phyloP scores from a whole-genome alignment of 2,113 vertebrate species.

The Balaenoptera acutorostrata region DNA sequence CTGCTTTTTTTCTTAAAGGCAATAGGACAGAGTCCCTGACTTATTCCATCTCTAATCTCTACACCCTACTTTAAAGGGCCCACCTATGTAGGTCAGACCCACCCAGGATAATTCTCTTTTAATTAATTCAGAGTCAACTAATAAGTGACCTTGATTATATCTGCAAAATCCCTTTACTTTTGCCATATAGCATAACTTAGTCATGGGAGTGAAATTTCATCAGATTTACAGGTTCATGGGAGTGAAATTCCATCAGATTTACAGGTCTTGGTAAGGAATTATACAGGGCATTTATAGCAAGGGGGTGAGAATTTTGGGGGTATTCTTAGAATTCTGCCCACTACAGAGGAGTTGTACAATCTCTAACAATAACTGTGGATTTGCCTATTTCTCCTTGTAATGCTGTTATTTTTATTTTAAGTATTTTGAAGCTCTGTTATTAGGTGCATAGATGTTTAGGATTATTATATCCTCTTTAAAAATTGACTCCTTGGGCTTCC shows the following conservation, averaged over 20 bases:
- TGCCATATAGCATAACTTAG: not conserved
- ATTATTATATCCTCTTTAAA: not conserved
- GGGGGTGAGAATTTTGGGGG: not conserved
- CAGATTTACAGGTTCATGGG: not conserved
- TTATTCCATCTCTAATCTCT: not conserved
- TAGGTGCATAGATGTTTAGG: not conserved
- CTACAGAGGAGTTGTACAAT: not conserved
- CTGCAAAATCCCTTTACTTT: not conserved
- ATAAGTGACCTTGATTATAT: not conserved
- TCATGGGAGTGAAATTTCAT: not conserved
- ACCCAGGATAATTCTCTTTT: not conserved
- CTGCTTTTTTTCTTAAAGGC: not conserved
- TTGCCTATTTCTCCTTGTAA: not conserved
- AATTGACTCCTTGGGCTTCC: not conserved
- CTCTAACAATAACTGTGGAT: not conserved
- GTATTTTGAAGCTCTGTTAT: not conserved
- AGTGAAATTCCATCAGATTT: not conserved
- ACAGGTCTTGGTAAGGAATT: not conserved
- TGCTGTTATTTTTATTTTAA: not conserved
- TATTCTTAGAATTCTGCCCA: not conserved
- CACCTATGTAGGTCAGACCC: not conserved
- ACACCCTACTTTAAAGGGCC: not conserved
- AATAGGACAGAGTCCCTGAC: not conserved
- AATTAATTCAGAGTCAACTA: not conserved
- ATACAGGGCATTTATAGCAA: not conserved